Evolutionary conservation across 37 sponge, comb jelly and placozoan species (phyloP), one percentile per base, ranked within the genome.

Genomic region (Halisarca cf. caerulea): DNA sequence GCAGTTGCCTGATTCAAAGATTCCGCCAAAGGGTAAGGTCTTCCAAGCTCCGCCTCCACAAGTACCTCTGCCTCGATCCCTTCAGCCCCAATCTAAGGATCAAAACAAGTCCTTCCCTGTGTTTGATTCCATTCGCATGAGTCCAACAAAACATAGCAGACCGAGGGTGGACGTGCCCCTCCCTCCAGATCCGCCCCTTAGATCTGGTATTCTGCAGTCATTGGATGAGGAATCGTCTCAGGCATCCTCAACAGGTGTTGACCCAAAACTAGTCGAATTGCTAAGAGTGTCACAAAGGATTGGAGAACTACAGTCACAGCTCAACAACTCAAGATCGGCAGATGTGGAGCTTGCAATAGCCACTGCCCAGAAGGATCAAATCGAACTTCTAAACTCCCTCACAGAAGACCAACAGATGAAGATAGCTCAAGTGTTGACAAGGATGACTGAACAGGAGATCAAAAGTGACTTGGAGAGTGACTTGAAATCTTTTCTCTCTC

Each of bases 291-390:
- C 77, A 15, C 42, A 74, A 2, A 23, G 21, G 21, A 74, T 74
- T 74, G 77, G 45, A 41, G 77, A 74, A 25, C 77, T 74, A 4
- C 40, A 74, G 77, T 18, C 30, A 28, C 35, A 34, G 7, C 69
- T 4, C 14, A 40, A 37, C 38, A 15, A 0, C 40, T 23, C 32
- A 23, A n/a, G 23, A 18, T 40, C 40, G 44, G 36, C 32, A 24
- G 45, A 84, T 32, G 58, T 87, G 32, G 84, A 91, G 84, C 59
- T 73, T 72, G 83, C 86, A 83, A 90, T 85, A 53, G 90, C 47
- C 3, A 55, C 87, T 24, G 78, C 85, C 11, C 88, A 91, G 66
- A 80, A 87, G 0, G 68, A 80, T 23, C 84, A 87, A 57, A 51
- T 84, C 23, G 77, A 43, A 1, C 77, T 87, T 32, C 40, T 87